Evolutionary conservation across 2,888 invertebrate species (phyloP), one percentile per base, ranked within the genome.

Genomic region (Coecobrya sp.): DNA sequence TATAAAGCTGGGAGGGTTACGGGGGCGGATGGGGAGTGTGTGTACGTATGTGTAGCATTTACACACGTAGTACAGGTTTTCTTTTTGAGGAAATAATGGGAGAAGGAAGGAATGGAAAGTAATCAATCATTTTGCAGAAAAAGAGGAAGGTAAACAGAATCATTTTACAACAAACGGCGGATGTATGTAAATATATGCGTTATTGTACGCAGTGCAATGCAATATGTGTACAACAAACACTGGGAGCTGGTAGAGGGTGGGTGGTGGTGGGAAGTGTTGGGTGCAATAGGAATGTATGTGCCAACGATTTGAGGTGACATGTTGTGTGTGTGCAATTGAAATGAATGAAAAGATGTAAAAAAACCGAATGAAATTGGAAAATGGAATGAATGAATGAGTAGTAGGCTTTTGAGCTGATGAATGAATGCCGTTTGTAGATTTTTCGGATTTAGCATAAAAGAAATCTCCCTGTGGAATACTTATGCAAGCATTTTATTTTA

Each of bases 141-240:
- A 82, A 19, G 45, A 42, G 62, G 70, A 89, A 89, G 89, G 89
- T 84, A 89, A 89, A 89, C 84, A 89, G 89, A 73, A 70, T 86
- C 81, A 81, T 62, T 79, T 88, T 25, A 27, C 36, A 81, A 42
- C 11, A 22, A 16, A 10, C 59, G 42, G 22, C 59, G 42, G 19
- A 73, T 73, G 25, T 19, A 27, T 68, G 55, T 65, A 65, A 65
- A 79, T 49, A 25, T 19, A n/a, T 62, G 81, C 59, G 27, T 76
- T 76, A 36, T 68, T 27, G 68, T 68, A n/a, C 11, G 79, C 82
- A 82, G 10, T 19, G 42, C 42, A 73, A 19, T 19, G 16, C 13
- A 68, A 13, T 68, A n/a, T n/a, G 13, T 68, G 68, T 68, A 30
- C n/a, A 62, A 19, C 19, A 16, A 13, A 36, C 16, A 27, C 11